Evolutionary conservation across 2,797 vertebrate genomes (phyloP).

Genomic region (Periophthalmus magnuspinnatus): DNA sequence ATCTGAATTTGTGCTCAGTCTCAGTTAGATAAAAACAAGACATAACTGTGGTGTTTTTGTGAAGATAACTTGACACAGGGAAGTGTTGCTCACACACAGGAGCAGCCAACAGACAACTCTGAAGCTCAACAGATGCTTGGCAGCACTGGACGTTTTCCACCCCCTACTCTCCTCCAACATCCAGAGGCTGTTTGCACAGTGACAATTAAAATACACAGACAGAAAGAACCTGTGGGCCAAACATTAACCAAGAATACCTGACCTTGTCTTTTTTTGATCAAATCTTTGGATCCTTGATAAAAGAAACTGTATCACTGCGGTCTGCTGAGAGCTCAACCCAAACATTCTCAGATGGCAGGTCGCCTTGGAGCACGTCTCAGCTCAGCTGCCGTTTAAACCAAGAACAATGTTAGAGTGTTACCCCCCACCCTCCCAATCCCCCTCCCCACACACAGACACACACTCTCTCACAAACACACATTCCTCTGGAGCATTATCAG

Average conservation of each 20-base stretch:
- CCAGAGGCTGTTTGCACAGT: conserved; percentile 33
- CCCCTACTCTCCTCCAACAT: conserved; percentile 42
- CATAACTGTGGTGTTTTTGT: conserved; percentile 3
- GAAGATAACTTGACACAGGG: conserved; percentile 23
- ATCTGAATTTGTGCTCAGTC: neutral
- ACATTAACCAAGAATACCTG: neutral
- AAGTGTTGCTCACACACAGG: conserved; percentile 25
- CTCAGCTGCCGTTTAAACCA: conserved; percentile 30
- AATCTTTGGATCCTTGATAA: conserved; percentile 21
- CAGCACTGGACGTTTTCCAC: conserved; percentile 51
- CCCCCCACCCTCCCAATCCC: conserved; percentile 13
- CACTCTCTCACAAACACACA: conserved; percentile 26
- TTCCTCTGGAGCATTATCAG: conserved; percentile 67
- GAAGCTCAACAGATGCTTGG: conserved; percentile 71
- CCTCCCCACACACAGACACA: too few relatives aligned
- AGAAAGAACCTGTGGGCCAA: neutral
- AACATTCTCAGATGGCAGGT: conserved; percentile 22
- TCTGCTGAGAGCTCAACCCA: conserved; percentile 19
- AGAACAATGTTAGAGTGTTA: conserved; percentile 47
- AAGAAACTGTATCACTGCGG: conserved; percentile 6
- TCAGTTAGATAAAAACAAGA: conserved; percentile 6
- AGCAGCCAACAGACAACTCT: conserved; percentile 46
- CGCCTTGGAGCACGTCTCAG: neutral
- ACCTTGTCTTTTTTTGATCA: conserved; percentile 12
- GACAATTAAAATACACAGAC: conserved; percentile 33